Conservation (phyloP, 2,797 vertebrate genomes). For the Dicrostonyx torquatus region DNA sequence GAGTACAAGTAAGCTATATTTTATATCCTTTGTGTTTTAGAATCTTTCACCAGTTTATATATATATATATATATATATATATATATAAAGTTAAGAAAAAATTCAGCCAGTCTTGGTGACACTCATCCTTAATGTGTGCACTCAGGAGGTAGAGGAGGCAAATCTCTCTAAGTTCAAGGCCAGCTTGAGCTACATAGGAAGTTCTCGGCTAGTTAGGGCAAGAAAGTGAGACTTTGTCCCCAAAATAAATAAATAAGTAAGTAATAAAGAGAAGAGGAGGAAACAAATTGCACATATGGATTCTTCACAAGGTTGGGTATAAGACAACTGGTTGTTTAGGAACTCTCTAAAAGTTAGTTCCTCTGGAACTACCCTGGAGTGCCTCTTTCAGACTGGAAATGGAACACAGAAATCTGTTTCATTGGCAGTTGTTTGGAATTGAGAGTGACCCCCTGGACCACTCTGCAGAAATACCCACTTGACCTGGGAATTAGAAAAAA, state of each 20-base stretch:
- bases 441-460: background rate
- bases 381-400: background rate
- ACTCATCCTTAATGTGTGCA: background rate
- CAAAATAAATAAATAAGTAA: no score
- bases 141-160: background rate
- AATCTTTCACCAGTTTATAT: constrained; percentile 52
- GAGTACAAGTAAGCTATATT: background rate
- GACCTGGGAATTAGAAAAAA: background rate
- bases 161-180: background rate
- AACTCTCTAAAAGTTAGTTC: background rate
- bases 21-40: constrained; percentile 23
- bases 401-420: background rate
- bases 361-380: background rate
- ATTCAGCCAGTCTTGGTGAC: background rate
- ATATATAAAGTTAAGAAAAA: constrained; percentile 26
- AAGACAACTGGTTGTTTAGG: background rate
- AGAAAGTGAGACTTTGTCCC: background rate
- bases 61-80: constrained; percentile 31
- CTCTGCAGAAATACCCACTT: background rate
- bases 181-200: background rate
- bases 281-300: background rate
- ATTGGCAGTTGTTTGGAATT: background rate
- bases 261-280: background rate
- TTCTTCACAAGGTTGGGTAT: background rate
- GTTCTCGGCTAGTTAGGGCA: background rate